These are phyloP conservation scores for Poeciliopsis prolifica DNA, from an alignment of 2,113 vertebrate genomes.

Conservation along the genomic window DNA sequence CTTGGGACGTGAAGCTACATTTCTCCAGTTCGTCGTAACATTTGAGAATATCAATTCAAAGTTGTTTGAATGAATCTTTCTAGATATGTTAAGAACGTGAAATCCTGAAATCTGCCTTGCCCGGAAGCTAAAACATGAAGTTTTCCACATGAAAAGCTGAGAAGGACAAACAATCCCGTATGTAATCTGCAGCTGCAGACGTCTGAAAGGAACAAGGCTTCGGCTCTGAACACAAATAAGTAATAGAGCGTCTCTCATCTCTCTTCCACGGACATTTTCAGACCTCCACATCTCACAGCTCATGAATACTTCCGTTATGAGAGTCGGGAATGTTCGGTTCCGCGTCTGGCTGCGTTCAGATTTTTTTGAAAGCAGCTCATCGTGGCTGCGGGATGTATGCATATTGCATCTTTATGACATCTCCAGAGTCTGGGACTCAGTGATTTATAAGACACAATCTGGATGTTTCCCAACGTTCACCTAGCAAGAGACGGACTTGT, in stretches of 20 bases:
- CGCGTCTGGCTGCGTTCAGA: too few relatives aligned
- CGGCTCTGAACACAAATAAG: slow-evolving; percentile 33
- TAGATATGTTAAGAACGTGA: too few relatives aligned
- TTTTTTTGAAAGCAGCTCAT: slow-evolving; percentile 8
- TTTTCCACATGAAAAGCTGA: neutral
- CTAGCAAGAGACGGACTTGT: neutral
- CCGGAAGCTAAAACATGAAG: too few relatives aligned
- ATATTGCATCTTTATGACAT: slow-evolving; percentile 40
- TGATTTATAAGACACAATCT: slow-evolving; percentile 1
- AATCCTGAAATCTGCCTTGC: neutral
- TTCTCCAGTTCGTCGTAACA: too few relatives aligned
- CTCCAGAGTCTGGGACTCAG: slow-evolving; percentile 18
- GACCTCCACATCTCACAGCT: slow-evolving; percentile 38
- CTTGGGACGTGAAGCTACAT: too few relatives aligned
- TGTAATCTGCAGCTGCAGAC: neutral
- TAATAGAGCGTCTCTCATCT: slow-evolving; percentile 49
- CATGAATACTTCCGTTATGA: slow-evolving; percentile 24
- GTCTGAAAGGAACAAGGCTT: slow-evolving; percentile 21
- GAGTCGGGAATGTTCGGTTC: neutral
- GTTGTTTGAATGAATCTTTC: too few relatives aligned
- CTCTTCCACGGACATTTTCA: slow-evolving; percentile 44
- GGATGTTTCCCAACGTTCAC: neutral
- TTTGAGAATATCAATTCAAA: too few relatives aligned
- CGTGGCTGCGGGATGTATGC: slow-evolving; percentile 29
- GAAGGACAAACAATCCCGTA: neutral